Evolutionary conservation across 2,113 vertebrate species (phyloP).

Genomic region (Maccullochella peelii): DNA sequence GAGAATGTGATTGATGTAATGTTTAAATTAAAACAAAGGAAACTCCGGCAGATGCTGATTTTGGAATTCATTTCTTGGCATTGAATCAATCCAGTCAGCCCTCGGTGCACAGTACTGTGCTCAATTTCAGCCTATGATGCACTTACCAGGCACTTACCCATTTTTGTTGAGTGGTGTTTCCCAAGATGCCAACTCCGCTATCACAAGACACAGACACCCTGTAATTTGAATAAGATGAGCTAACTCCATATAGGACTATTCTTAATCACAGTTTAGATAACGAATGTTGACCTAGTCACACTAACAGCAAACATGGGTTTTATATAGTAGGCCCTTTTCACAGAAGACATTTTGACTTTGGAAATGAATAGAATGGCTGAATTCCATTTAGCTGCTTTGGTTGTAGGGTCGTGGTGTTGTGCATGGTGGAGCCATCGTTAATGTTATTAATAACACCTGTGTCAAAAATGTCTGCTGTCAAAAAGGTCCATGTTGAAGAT

Average conservation of each 20-base stretch:
- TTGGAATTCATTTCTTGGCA: slow-evolving; percentile 3
- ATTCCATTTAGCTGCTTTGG: background rate
- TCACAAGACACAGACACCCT: background rate
- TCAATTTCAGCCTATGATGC: slow-evolving; percentile 6
- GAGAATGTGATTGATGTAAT: background rate
- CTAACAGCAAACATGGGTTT: background rate
- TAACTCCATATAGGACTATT: background rate
- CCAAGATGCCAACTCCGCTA: background rate
- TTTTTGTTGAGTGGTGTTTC: slow-evolving; percentile 13
- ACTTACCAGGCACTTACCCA: too few species aligned
- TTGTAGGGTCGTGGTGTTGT: background rate
- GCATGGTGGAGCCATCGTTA: background rate
- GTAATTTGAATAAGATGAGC: slow-evolving; percentile 2
- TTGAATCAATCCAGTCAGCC: background rate
- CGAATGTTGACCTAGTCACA: background rate
- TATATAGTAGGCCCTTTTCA: background rate
- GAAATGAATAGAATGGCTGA: background rate
- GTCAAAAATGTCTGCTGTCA: background rate
- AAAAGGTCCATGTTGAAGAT: background rate
- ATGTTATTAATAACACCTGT: background rate
- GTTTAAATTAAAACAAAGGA: background rate
- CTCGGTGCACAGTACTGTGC: background rate
- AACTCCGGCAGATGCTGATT: background rate
- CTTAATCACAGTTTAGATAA: background rate
- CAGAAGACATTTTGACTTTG: background rate